These are phyloP conservation scores for Stichodactyla mertensii DNA, from an alignment of 64 coral and sea anemone genomes.

Conservation along the genomic window DNA sequence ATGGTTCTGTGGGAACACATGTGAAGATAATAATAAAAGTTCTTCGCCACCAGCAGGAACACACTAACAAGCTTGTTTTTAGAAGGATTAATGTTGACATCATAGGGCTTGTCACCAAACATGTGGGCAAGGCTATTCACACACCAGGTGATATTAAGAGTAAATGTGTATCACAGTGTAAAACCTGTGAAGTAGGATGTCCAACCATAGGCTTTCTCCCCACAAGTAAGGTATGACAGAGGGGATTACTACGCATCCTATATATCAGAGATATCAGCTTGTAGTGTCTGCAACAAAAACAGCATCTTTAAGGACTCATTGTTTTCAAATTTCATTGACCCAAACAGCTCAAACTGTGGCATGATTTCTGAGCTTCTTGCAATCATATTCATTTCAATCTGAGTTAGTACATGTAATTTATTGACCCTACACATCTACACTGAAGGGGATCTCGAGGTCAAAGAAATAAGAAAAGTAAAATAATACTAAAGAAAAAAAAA, in stretches of 20 bases:
- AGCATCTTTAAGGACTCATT: no score
- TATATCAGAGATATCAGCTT: no score
- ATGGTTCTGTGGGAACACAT: constrained; percentile 59
- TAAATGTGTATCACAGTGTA: constrained; percentile 45
- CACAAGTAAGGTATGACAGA: constrained; percentile 46
- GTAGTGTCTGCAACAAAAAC: no score
- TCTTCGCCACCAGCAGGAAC: constrained; percentile 40
- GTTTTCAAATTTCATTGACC: no score
- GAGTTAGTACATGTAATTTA: no score
- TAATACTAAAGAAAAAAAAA: no score
- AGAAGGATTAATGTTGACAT: constrained; percentile 61
- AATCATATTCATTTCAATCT: no score
- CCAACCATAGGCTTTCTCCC: constrained; percentile 51
- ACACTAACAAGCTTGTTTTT: constrained; percentile 49
- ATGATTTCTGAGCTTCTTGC: no score
- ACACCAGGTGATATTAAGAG: constrained; percentile 64
- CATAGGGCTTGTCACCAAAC: constrained; percentile 61
- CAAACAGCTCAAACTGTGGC: no score
- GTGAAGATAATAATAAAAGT: constrained; percentile 65
- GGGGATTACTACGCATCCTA: constrained; percentile 24
- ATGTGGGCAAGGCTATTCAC: constrained; percentile 70
- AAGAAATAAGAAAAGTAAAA: no score
- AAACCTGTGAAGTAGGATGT: constrained; percentile 44
- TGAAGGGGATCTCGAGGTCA: no score
- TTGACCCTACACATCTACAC: no score